Base-by-base conservation (phyloP, 2,888 invertebrate genomes). In the Anagyrus pseudococci region DNA sequence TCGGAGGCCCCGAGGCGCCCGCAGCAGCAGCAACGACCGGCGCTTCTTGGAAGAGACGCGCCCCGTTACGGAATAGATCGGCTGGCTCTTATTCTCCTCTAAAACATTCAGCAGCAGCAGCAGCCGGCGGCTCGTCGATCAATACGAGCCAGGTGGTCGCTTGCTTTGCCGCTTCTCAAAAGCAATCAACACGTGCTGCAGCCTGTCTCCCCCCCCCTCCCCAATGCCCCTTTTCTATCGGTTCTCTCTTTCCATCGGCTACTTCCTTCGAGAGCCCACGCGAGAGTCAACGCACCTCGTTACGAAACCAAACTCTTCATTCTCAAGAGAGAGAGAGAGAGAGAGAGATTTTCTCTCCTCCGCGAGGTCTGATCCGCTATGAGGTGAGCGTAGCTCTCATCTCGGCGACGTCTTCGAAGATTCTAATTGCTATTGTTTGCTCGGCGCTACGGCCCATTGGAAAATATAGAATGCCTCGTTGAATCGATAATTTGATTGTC, bases 61-160 rank as follows among this genome's bases (percentile, higher is more conserved):
- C 52, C 43, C 50, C 46, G 22, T 58, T 46, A 53, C 19, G 41
- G 53, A 53, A 44, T 49, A 23, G 33, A 58, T 26, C 33, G 17
- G 17, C 43, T 15, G 25, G 20, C 23, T 22, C 17, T 23, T 40
- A 37, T 41, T 40, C 40, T 60, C 37, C 22, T 58, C 53, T 54
- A 50, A 58, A 63, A 50, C 54, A 63, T 62, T 62, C 57, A 58
- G 26, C n/a, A n/a, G n/a, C n/a, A n/a, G n/a, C n/a, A n/a, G n/a
- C 43, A 22, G 47, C 1, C 26, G 17, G 19, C 23, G 23, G 23
- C n/a, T 19, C 40, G 40, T 40, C 52, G 59, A 64, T 64, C 64
- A 52, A 64, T 59, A 59, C 29, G 29, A 55, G 46, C 56, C 59
- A 52, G 59, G 52, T 59, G 56, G 43, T 56, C 56, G 44, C 22